Percentiles rank a stretch among this genome's conserved stretches.
phyloP scores from a whole-genome alignment of 2,888 invertebrate genomes.

The Salpingus planirostris region DNA sequence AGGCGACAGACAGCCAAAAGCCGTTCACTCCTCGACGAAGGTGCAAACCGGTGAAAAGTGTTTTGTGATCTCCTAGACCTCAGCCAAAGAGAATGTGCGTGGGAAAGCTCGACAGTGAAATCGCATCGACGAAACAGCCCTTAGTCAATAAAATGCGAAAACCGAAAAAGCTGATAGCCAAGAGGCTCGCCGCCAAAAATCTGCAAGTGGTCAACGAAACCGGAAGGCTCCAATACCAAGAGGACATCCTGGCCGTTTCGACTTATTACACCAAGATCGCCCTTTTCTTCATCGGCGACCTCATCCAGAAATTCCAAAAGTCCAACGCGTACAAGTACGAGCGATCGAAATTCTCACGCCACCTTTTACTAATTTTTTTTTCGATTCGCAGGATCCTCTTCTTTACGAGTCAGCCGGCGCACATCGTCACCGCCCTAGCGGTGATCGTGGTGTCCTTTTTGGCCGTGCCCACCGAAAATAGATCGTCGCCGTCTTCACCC shows the following conservation, averaged over 20 bases:
- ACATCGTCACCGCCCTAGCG: conserved; percentile 60
- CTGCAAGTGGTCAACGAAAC: conserved; percentile 5
- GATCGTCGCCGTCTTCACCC: conserved; percentile 32
- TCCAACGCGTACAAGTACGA: conserved; percentile 32
- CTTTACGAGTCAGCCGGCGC: conserved; percentile 68
- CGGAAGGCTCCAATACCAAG: conserved; percentile 16
- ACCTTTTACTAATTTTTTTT: conserved; percentile 21
- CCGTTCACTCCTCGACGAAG: no score
- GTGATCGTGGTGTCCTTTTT: conserved; percentile 47
- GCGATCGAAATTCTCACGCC: conserved; percentile 9
- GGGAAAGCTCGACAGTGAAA: no score
- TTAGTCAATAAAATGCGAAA: no score
- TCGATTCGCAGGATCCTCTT: conserved; percentile 68
- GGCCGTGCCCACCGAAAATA: conserved; percentile 36
- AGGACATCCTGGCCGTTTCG: conserved; percentile 28
- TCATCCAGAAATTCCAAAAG: conserved; percentile 23
- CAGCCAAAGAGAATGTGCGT: no score
- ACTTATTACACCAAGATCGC: conserved; percentile 30
- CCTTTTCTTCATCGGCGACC: conserved; percentile 21
- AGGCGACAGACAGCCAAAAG: no score
- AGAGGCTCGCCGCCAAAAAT: no score
- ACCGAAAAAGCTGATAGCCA: no score
- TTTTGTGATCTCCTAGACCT: no score
- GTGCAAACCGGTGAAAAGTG: no score
- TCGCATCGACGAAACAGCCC: no score